Evolutionary conservation across 2,113 vertebrate genomes (phyloP), one percentile per base, ranked within the genome.

Genomic region (Anolis carolinensis): DNA sequence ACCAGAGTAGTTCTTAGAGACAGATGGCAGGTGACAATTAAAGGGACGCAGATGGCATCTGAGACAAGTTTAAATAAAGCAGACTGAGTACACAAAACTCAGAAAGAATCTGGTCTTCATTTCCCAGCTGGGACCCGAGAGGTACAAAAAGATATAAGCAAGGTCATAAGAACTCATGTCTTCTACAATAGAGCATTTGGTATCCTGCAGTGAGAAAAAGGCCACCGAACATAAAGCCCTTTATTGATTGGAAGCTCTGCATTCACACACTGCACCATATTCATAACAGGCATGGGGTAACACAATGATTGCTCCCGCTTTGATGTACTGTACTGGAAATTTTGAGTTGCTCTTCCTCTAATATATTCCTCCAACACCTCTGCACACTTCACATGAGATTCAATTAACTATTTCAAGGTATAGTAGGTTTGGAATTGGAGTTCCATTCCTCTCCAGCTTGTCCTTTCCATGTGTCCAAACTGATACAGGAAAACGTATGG

Each of bases 31-130:
- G 70, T 81, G 87, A 76, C 78, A 68, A 88, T 87, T 83, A 74
- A 80, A 81, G 34, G 34, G 72, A 73, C 79, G 90, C 85, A 68
- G 34, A 44, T 36, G 76, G 67, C 16, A 62, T 8, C 34, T 27
- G 23, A 27, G 92, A 89, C 85, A 63, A 63, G 78, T 86, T 85
- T 90, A 92, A 73, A n/a, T 5, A 86, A 88, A 5, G 34, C 86
- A 90, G 86, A 50, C 77, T 68, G 83, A 88, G 88, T 90, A 70
- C 78, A 89, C 25, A 74, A 67, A 75, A 93, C 90, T 87, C 82
- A 70, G 59, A 86, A 85, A 85, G 80, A 74, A 76, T 72, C 6
- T 68, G 86, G 77, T 36, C 7, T 88, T 84, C 52, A 86, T 78
- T 88, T 90, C 27, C 81, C 59, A 89, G 68, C 13, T 90, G 84